A percentile compares a stretch with the other conserved stretches of the same genome.
Conservation (phyloP, 35 echinoderm and acorn worm genomes). For the Ophioderma brevispina region DNA sequence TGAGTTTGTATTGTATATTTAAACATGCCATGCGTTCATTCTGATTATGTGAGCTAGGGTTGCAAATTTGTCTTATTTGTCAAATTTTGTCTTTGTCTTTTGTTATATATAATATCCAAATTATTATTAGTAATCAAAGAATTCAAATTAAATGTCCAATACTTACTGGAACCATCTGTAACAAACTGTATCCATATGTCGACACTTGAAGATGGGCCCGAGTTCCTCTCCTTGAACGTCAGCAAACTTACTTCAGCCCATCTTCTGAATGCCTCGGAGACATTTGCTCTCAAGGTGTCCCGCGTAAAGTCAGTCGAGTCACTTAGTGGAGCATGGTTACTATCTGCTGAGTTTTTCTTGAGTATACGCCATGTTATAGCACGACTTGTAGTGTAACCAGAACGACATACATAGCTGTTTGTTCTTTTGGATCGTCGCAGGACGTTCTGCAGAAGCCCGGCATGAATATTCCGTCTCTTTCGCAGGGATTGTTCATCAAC, state of each 20-base stretch:
- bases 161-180: not conserved
- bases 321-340: not conserved
- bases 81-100: no score
- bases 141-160: not conserved
- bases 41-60: no score
- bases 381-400: not conserved
- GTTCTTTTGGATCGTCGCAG: not conserved
- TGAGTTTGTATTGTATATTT: no score
- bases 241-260: constrained; percentile 87
- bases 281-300: constrained; percentile 3
- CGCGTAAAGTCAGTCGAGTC: constrained; percentile 6
- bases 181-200: constrained; percentile 82
- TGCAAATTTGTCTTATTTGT: no score
- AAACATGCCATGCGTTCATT: no score
- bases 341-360: constrained; percentile 31
- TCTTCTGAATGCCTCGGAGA: constrained; percentile 77
- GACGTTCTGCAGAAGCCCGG: not conserved
- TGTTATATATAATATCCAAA: no score
- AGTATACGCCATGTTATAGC: constrained; percentile 78
- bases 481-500: not conserved
- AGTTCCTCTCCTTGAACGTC: constrained; percentile 62
- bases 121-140: no score
- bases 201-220: constrained; percentile 60
- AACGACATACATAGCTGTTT: not conserved
- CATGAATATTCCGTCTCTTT: not conserved